A percentile compares a stretch with the other conserved stretches of the same genome.
Evolutionary conservation across 2,888 invertebrate species (phyloP).

Genomic region (Sarcophaga caerulescens): DNA sequence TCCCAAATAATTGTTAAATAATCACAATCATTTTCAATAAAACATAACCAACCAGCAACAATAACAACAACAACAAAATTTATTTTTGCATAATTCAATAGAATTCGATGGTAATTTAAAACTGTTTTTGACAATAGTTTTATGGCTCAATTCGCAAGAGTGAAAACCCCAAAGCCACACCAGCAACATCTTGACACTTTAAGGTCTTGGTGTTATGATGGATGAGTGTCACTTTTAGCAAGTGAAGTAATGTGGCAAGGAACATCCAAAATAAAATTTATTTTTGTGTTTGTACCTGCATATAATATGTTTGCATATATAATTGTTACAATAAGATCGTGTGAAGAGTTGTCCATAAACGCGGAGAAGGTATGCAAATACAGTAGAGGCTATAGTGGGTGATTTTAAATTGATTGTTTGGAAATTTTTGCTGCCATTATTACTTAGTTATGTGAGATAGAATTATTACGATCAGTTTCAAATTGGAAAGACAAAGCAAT

Average conservation of each 20-base stretch:
- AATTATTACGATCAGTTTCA: no score
- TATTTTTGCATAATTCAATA: no score
- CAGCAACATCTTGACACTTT: neutral
- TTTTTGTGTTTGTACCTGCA: neutral
- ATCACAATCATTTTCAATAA: neutral
- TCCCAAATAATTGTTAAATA: neutral
- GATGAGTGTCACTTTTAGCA: conserved; percentile 22
- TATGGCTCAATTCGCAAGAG: neutral
- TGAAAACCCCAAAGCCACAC: neutral
- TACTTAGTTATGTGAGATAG: no score
- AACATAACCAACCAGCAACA: neutral
- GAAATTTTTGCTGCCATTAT: no score
- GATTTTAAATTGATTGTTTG: no score
- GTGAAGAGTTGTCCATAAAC: conserved; percentile 31
- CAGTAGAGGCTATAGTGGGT: neutral
- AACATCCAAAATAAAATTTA: neutral
- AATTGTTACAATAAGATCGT: conserved; percentile 47
- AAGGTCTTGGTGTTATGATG: conserved; percentile 3
- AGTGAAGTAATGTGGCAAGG: conserved; percentile 25
- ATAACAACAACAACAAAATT: no score
- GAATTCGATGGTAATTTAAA: no score
- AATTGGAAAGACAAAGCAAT: no score
- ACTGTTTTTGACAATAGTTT: neutral
- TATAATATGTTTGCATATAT: neutral
- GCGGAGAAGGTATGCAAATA: neutral